phyloP scores from a whole-genome alignment of 2,888 invertebrate species.

The Portevinia maculata region DNA sequence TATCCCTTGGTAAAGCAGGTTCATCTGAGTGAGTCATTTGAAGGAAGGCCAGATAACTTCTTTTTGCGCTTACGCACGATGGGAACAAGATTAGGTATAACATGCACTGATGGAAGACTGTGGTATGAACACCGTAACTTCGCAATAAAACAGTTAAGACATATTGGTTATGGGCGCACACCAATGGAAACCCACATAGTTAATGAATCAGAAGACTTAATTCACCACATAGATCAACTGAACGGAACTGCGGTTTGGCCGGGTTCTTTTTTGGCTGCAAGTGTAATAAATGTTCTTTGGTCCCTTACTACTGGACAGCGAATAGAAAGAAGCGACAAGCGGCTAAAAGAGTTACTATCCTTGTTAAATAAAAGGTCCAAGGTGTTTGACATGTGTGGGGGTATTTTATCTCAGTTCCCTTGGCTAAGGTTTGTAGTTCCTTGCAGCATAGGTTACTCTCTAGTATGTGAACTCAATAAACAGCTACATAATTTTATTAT shows the following conservation, averaged over 20 bases:
- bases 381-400: conserved; percentile 85
- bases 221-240: conserved; percentile 77
- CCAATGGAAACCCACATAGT: conserved; percentile 84
- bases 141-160: conserved; percentile 84
- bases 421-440: conserved; percentile 87
- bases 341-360: conserved; percentile 82
- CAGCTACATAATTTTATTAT: conserved; percentile 84
- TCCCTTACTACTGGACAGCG: conserved; percentile 84
- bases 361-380: conserved; percentile 84
- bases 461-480: conserved; percentile 84
- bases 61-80: conserved; percentile 86
- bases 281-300: conserved; percentile 88
- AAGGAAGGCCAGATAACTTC: conserved; percentile 87
- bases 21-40: conserved; percentile 85
- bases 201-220: conserved; percentile 84
- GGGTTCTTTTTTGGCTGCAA: conserved; percentile 83
- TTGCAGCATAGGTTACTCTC: conserved; percentile 85
- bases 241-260: conserved; percentile 78
- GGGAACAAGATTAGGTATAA: conserved; percentile 85
- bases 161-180: conserved; percentile 85
- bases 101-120: conserved; percentile 85
- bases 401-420: conserved; percentile 85
- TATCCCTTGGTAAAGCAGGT: conserved; percentile 84
- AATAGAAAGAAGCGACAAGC: conserved; percentile 82
- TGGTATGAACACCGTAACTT: conserved; percentile 85